A percentile compares a stretch with the other conserved stretches of the same genome.
phyloP scores from a whole-genome alignment of 2,888 invertebrate genomes.

The Mythimna pallens region DNA sequence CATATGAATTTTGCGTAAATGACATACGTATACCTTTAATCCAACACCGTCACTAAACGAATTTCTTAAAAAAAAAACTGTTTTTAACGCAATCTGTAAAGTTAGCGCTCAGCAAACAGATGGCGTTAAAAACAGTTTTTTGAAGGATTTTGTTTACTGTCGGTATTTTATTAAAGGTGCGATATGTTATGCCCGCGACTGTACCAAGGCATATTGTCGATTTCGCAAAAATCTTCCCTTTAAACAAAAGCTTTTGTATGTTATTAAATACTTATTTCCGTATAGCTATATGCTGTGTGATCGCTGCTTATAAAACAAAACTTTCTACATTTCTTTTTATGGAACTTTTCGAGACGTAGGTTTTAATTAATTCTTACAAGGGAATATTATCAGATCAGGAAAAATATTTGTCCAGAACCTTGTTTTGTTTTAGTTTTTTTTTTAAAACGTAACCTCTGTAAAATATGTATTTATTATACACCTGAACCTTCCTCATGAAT shows the following conservation, averaged over 20 bases:
- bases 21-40: neutral
- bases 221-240: conserved; percentile 40
- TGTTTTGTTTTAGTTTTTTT: too few species aligned
- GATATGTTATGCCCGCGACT: neutral
- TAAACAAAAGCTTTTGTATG: conserved; percentile 29
- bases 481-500: too few species aligned
- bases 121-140: too few species aligned
- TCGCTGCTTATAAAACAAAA: conserved; percentile 13
- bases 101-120: too few species aligned
- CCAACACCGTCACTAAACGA: too few species aligned
- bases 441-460: too few species aligned
- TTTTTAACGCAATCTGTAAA: too few species aligned
- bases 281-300: conserved; percentile 20
- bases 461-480: too few species aligned
- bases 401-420: neutral
- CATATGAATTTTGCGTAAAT: neutral
- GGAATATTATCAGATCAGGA: neutral
- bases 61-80: too few species aligned
- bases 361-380: conserved; percentile 27
- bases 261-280: conserved; percentile 18
- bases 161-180: too few species aligned
- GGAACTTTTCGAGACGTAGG: neutral
- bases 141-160: too few species aligned
- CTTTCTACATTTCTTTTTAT: conserved; percentile 24
- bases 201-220: conserved; percentile 21